These are phyloP conservation scores for Danaus plexippus DNA, from an alignment of 1,140 invertebrate species.

Conservation along the genomic window DNA sequence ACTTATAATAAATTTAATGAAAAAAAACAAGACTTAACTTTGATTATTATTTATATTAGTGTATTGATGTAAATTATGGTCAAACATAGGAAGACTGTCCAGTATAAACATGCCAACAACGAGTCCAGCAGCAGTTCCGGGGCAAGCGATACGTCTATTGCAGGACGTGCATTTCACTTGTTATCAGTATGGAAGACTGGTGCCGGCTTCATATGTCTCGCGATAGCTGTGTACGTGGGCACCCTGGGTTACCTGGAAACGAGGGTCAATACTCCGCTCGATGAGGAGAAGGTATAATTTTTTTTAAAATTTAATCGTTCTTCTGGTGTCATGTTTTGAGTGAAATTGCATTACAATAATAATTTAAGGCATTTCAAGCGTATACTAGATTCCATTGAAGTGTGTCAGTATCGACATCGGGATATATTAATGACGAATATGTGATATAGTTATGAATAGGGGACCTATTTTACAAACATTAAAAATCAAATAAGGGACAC, in stretches of 20 bases:
- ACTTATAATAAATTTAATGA: too few species aligned
- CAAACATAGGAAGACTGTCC: conserved; percentile 43
- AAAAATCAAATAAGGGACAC: too few species aligned
- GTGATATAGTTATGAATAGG: too few species aligned
- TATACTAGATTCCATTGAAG: background rate
- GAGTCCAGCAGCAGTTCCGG: conserved; percentile 58
- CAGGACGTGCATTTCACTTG: conserved; percentile 37
- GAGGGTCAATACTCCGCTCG: conserved; percentile 88
- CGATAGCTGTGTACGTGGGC: conserved; percentile 80
- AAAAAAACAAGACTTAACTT: too few species aligned
- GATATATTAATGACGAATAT: too few species aligned
- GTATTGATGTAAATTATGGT: conserved; percentile 37
- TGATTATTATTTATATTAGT: too few species aligned
- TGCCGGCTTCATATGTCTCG: conserved; percentile 70
- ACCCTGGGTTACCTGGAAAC: conserved; percentile 89
- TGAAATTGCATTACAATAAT: too few species aligned
- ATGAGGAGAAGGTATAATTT: conserved; percentile 78
- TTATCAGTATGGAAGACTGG: conserved; percentile 70
- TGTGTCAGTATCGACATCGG: too few species aligned
- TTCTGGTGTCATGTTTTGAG: background rate
- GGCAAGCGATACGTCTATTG: conserved; percentile 37
- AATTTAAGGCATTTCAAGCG: too few species aligned
- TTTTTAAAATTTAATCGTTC: background rate
- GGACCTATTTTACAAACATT: too few species aligned
- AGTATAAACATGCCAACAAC: conserved; percentile 57